A percentile compares a stretch with the other conserved stretches of the same genome.
These are phyloP conservation scores for Acomys russatus DNA, from an alignment of 2,797 vertebrate genomes.

Conservation along the genomic window DNA sequence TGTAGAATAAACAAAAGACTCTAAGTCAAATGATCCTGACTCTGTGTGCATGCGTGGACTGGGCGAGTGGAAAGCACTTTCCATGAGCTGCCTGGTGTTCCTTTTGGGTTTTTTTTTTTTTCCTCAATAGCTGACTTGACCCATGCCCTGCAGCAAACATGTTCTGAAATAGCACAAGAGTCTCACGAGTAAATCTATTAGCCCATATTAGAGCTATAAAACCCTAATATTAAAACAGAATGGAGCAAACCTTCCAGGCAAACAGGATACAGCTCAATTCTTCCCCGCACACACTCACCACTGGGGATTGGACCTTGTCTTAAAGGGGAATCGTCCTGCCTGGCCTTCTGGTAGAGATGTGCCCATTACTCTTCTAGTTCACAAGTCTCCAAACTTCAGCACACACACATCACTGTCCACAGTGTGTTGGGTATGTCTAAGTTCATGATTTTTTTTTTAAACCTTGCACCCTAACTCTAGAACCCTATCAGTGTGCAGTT, in stretches of 20 bases:
- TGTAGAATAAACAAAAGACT: constrained; percentile 50
- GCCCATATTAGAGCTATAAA: constrained; percentile 50
- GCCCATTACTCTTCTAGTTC: constrained; percentile 16
- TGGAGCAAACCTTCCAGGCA: constrained; percentile 36
- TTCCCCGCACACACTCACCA: not conserved
- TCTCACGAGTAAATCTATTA: constrained; percentile 58
- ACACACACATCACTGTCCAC: not conserved
- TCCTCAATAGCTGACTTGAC: not conserved
- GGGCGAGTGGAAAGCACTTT: not conserved
- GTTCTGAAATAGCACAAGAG: not conserved
- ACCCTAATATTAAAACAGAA: constrained; percentile 47
- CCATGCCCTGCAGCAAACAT: not conserved
- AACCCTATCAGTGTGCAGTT: constrained; percentile 20
- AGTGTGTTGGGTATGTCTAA: not conserved
- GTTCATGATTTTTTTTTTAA: constrained; percentile 2
- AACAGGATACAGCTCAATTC: not conserved
- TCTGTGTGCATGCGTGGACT: not conserved
- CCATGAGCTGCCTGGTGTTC: not conserved
- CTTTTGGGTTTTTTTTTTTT: not conserved
- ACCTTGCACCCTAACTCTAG: not conserved
- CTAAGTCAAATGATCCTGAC: not conserved
- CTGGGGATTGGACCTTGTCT: constrained; percentile 47
- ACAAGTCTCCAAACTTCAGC: constrained; percentile 38
- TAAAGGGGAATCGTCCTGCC: not conserved
- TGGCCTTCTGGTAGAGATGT: constrained; percentile 26